Conservation (phyloP, 2,797 vertebrate species). For the Trichosurus vulpecula region DNA sequence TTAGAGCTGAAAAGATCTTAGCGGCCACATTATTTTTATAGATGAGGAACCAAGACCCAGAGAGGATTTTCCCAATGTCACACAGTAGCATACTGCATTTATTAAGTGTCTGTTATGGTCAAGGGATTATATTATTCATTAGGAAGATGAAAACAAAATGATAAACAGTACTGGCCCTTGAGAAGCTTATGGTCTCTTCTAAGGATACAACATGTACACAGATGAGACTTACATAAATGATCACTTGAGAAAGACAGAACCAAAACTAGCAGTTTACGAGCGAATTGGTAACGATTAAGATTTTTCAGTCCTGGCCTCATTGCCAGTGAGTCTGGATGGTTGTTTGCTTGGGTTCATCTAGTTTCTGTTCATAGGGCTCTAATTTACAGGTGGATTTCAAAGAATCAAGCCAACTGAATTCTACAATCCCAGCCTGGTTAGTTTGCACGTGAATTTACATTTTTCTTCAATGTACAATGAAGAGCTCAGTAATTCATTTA, state of each 20-base stretch:
- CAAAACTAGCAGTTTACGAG: neutral
- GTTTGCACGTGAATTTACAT: neutral
- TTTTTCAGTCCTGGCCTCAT: neutral
- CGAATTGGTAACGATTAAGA: slow-evolving; percentile 17
- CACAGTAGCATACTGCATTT: neutral
- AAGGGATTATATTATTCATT: neutral
- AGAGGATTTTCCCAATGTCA: neutral
- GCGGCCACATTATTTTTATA: neutral
- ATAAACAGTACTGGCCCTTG: neutral
- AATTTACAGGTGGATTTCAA: neutral
- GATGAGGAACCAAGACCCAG: neutral
- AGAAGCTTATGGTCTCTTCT: neutral
- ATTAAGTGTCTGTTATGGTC: neutral
- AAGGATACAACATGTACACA: neutral
- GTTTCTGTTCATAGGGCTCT: neutral
- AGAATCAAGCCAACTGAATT: neutral
- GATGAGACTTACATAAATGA: neutral
- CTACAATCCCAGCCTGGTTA: neutral
- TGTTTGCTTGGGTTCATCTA: slow-evolving; percentile 34
- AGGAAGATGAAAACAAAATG: neutral
- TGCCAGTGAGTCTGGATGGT: neutral
- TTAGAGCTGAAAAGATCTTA: neutral
- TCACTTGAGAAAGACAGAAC: neutral
- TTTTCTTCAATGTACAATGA: slow-evolving; percentile 43
- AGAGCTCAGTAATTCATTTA: slow-evolving; percentile 20